Evolutionary conservation across 2,797 vertebrate species (phyloP).

Genomic region (Staurois parvus): DNA sequence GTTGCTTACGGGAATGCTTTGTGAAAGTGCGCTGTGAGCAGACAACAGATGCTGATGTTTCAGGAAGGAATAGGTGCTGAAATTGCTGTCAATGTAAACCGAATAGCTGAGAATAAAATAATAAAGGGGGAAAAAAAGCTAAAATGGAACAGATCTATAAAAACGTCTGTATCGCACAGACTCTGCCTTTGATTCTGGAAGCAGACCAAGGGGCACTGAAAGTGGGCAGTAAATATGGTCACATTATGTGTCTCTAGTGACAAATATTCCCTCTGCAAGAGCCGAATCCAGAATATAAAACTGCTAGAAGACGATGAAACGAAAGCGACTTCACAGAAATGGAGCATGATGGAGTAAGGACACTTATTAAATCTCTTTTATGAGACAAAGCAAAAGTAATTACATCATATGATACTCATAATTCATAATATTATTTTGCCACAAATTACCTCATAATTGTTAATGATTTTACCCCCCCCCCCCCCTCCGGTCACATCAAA

Average conservation of each 20-base stretch:
- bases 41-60: conserved; percentile 43
- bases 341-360: neutral
- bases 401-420: neutral
- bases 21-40: neutral
- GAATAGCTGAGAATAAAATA: conserved; percentile 12
- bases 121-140: neutral
- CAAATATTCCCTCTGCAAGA: conserved; percentile 13
- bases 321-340: neutral
- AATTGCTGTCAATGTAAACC: conserved; percentile 27
- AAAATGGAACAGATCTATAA: conserved; percentile 46
- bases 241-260: conserved; percentile 13
- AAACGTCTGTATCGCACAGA: conserved; percentile 14
- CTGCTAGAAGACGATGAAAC: neutral
- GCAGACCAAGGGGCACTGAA: conserved; percentile 20
- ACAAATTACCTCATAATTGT: neutral
- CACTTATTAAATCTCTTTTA: neutral
- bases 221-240: conserved; percentile 21
- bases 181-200: conserved; percentile 15
- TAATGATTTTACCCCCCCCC: no score
- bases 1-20: conserved; percentile 14
- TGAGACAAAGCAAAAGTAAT: neutral
- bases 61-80: conserved; percentile 1
- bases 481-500: no score
- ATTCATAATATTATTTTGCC: neutral
- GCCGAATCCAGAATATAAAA: neutral